Base-by-base conservation (phyloP, 2,888 invertebrate species). In the Eristalis intricaria region DNA sequence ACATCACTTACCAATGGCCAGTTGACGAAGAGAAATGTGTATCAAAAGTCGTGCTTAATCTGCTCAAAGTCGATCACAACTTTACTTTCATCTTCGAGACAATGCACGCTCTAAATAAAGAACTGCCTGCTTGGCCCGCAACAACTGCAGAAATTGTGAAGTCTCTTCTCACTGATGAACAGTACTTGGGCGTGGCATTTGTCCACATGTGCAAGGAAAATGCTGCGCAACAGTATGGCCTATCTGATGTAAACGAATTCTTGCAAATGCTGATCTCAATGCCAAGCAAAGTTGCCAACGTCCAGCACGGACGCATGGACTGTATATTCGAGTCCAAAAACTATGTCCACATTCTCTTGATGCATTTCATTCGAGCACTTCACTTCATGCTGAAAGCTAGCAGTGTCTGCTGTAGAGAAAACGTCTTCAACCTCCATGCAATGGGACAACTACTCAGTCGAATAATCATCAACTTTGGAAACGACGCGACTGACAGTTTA, bases 271-370 rank as follows among this genome's bases (percentile, higher is more conserved):
- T 97, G 71, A 93, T 95, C 8, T 96, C 96, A 1, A 90, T 97
- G 70, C 97, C 97, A 0, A 95, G 94, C 89, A 93, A 96, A 89
- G 93, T 97, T 60, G 96, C 96, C 10, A 97, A 97, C 90, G 94
- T 94, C 89, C 89, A 95, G 35, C 93, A 95, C 84, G 93, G 93
- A 1, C 93, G 94, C 38, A 93, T 95, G 5, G 94, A 95, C 0
- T 93, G 94, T 81, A 93, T 94, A 22, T 96, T 96, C 90, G 92
- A 94, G 0, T 93, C 94, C 0, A 93, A 94, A 19, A 93, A 93
- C 26, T 97, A 95, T 91, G 93, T 95, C 0, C 95, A 94, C 73
- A 91, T 95, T 61, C 90, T 97, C 0, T 92, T 95, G 29, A 94
- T 94, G 84, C 95, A 96, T 89, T 91, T 96, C 4, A 89, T 95